Evolutionary conservation across 2,888 invertebrate species (phyloP), one percentile per base, ranked within the genome.

Genomic region (Apodemia mormo): DNA sequence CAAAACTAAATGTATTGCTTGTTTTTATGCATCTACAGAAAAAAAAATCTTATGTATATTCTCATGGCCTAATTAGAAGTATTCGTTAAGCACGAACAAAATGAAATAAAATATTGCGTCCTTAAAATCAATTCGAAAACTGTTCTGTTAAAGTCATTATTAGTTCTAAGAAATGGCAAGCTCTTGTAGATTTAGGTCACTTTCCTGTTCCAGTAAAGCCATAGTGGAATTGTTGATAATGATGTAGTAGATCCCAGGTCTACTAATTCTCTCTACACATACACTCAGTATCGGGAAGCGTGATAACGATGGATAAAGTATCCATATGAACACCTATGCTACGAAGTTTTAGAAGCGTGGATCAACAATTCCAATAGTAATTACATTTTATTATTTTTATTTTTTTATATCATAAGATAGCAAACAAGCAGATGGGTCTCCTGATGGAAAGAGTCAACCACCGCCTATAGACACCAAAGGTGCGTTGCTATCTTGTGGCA

Each of bases 201-300:
- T 8, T 33, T 33, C 29, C 61, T 61, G 61, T 33, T 33, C 33
- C 14, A 37, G 61, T 61, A 61, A 61, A 37, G 37, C 12, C 6
- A 37, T 61, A 33, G 30, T 33, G 37, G 61, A 61, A 14, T 33
- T 33, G 14, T 14, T 33, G 61, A 37, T 61, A 61, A 61, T 61
- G 61, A 61, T 61, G 61, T 61, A 61, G 61, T 33, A 61, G 61
- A 33, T 61, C 8, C 14, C 33, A 61, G 61, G n/a, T 7, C 37
- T 22, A 22, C 22, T 22, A 22, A 0, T 0, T 22, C 22, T 22
- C 22, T 22, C 22, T 22, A 22, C 22, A 22, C 22, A 22, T 22
- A 22, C 22, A 7, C 33, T 5, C 37, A 33, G 61, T 61, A 37
- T 37, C 61, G 33, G 37, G 61, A n/a, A 61, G 37, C 37, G 33